These are phyloP conservation scores for Drosophila anomalata DNA, from an alignment of 2,888 invertebrate species.

Conservation along the genomic window DNA sequence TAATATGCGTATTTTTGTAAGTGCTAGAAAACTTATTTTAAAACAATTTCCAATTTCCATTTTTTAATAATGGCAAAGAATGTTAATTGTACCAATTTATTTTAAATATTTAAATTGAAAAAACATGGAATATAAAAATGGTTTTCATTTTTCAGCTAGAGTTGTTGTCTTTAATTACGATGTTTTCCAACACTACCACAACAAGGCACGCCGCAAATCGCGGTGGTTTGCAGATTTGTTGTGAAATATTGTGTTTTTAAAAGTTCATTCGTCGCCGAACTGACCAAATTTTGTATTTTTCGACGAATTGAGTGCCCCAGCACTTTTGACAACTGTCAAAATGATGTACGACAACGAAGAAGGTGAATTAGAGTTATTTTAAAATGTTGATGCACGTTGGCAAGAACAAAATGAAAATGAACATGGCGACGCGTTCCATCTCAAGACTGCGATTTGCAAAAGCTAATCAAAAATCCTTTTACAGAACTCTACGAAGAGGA, in stretches of 20 bases:
- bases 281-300: background rate
- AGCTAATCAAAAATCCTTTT: background rate
- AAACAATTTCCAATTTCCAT: background rate
- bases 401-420: constrained; percentile 56
- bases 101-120: background rate
- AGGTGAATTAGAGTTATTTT: constrained; percentile 66
- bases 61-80: background rate
- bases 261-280: background rate
- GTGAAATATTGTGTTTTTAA: constrained; percentile 34
- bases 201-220: constrained; percentile 50
- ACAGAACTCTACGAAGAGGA: constrained; percentile 90
- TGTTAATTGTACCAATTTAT: background rate
- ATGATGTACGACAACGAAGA: constrained; percentile 84
- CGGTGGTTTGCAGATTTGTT: constrained; percentile 40
- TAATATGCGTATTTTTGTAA: background rate
- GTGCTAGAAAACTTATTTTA: constrained; percentile 14
- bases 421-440: constrained; percentile 63
- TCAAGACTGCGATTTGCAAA: background rate
- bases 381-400: constrained; percentile 27
- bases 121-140: too few species aligned
- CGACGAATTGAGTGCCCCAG: constrained; percentile 37
- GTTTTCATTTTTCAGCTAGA: background rate
- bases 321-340: constrained; percentile 39
- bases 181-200: constrained; percentile 26
- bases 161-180: background rate